Evolutionary conservation across 2,888 invertebrate genomes (phyloP), one percentile per base, ranked within the genome.

Genomic region (Coenonympha arcania): DNA sequence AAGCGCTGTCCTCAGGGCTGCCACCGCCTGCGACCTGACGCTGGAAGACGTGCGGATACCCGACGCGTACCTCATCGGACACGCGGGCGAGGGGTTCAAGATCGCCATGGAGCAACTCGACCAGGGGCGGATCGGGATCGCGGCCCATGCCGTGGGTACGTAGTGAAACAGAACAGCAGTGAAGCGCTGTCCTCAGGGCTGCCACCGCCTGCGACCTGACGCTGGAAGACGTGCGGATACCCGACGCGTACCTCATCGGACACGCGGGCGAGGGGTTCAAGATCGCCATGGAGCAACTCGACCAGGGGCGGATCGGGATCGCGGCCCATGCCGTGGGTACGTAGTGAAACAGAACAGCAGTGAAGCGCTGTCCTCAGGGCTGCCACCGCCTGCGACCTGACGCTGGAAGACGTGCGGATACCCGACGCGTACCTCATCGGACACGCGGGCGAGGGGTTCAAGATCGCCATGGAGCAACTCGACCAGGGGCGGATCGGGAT

Each of bases 401-500:
- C 88, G 47, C 76, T 93, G 58, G 90, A 91, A 50, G 89, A 93
- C 60, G 92, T 92, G 45, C 67, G 82, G 51, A 73, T 93, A 24
- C 90, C 90, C 0, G 72, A 73, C 58, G 37, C 49, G 6, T 88
- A 89, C 71, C 56, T 88, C 55, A 59, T 91, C 9, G 70, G 93
- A 85, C 50, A 58, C 39, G 60, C 59, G 34, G 92, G 92, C 0
- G 88, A 88, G 39, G 93, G 93, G 4, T 93, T 93, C 79, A 88
- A 87, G 69, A 89, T 92, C 51, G 93, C 93, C 16, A 93, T 93
- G 93, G 85, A 69, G 37, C 90, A 90, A 65, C 73, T 90, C 33
- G 92, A 93, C 77, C 89, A 89, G 66, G 93, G 89, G 0, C 74
- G 93, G 60, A 90, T 93, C 33, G 93, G 93, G 0, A 92, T 93